phyloP scores from a whole-genome alignment of 2,888 invertebrate species.

The Megaustenia siamemsis region DNA sequence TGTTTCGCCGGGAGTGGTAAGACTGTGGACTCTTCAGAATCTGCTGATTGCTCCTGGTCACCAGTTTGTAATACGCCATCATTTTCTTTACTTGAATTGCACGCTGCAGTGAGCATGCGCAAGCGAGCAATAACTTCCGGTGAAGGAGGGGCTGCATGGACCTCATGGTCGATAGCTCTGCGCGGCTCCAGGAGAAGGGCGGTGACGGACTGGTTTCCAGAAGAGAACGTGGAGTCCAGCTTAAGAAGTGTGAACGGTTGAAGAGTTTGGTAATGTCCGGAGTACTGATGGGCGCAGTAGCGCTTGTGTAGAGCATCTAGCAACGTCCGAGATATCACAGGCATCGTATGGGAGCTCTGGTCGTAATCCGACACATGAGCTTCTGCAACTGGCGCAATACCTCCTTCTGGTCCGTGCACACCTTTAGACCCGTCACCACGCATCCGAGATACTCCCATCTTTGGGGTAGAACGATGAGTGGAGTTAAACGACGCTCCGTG shows the following conservation, averaged over 20 bases:
- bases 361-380: not conserved
- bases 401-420: not conserved
- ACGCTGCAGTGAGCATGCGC: constrained; percentile 30
- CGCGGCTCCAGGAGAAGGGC: constrained; percentile 37
- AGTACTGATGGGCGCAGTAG: constrained; percentile 73
- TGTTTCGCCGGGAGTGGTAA: too few species aligned
- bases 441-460: constrained; percentile 57
- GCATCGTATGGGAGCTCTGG: constrained; percentile 53
- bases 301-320: constrained; percentile 75
- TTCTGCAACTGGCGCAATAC: not conserved
- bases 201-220: constrained; percentile 31
- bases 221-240: constrained; percentile 9
- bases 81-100: constrained; percentile 27
- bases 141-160: constrained; percentile 46
- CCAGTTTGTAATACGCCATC: constrained; percentile 22
- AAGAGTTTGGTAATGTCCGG: constrained; percentile 47
- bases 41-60: not conserved
- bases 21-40: not conserved
- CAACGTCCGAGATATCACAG: constrained; percentile 64
- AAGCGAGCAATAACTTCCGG: constrained; percentile 23
- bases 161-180: constrained; percentile 18
- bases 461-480: constrained; percentile 46
- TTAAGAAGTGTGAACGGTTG: constrained; percentile 26
- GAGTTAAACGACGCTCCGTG: constrained; percentile 62
- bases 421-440: not conserved